Evolutionary conservation across 2,797 vertebrate species (phyloP).

Genomic region (Myotis vivesi): DNA sequence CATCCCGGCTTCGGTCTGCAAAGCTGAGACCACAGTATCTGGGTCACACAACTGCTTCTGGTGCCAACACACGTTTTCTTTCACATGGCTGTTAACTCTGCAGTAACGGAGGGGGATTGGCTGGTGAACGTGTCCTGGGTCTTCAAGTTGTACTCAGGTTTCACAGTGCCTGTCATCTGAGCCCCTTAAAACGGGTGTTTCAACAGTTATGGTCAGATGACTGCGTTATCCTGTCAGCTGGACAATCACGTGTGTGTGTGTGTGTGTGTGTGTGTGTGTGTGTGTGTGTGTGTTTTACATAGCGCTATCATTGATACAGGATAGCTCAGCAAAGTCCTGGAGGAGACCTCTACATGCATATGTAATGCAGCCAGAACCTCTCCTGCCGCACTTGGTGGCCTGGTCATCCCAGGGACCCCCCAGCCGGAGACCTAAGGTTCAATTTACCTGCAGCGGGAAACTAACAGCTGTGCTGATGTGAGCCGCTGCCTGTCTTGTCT

Average conservation of each 20-base stretch:
- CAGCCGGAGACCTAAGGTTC: neutral
- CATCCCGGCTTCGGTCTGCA: neutral
- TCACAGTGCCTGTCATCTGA: conserved; percentile 21
- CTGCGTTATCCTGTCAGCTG: neutral
- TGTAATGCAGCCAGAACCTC: neutral
- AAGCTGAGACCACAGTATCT: neutral
- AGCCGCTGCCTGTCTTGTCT: neutral
- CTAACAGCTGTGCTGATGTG: no score
- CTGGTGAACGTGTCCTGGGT: neutral
- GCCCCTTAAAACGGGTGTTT: neutral
- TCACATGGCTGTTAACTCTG: neutral
- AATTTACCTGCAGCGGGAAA: neutral
- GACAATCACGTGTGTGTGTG: neutral
- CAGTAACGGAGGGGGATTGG: neutral
- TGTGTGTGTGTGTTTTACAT: neutral
- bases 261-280: neutral
- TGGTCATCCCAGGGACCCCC: fast-evolving
- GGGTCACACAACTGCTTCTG: conserved; percentile 7
- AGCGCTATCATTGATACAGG: fast-evolving
- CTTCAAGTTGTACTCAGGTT: conserved; percentile 22
- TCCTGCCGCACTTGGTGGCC: neutral
- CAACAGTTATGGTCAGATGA: neutral
- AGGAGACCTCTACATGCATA: neutral
- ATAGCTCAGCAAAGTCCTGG: neutral
- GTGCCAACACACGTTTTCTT: neutral